Evolutionary conservation across 2,888 invertebrate genomes (phyloP).

Genomic region (Sphaerophoria rueppellii): DNA sequence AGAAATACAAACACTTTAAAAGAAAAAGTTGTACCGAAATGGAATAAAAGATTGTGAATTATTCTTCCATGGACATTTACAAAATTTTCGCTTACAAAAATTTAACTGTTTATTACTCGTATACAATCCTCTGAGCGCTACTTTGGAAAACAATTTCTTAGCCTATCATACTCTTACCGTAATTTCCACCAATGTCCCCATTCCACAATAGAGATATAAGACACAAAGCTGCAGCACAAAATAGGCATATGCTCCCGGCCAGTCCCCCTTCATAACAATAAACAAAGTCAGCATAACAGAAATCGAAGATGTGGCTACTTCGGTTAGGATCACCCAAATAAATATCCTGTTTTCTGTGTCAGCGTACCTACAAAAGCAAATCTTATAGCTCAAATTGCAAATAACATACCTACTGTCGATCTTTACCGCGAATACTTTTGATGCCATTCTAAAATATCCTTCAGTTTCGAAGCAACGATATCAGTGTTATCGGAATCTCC

Average conservation of each 20-base stretch:
- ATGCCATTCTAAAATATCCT: constrained; percentile 74
- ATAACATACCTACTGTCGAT: background rate
- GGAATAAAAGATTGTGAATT: too few species aligned
- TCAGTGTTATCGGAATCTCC: background rate
- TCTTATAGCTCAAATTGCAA: background rate
- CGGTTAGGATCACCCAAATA: constrained; percentile 62
- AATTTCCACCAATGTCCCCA: constrained; percentile 75
- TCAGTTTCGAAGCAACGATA: constrained; percentile 15
- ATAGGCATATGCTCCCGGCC: constrained; percentile 75
- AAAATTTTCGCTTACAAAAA: too few species aligned
- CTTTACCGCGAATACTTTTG: constrained; percentile 62
- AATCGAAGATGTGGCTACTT: constrained; percentile 68
- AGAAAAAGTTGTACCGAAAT: too few species aligned
- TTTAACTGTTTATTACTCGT: too few species aligned
- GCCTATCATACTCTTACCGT: constrained; percentile 66
- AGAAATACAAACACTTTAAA: too few species aligned
- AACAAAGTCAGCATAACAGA: constrained; percentile 75
- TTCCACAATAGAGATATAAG: constrained; percentile 76
- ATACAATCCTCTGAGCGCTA: too few species aligned
- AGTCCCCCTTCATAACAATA: constrained; percentile 72
- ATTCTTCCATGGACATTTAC: too few species aligned
- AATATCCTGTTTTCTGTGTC: background rate
- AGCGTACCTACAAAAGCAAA: constrained; percentile 7
- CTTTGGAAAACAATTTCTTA: too few species aligned
- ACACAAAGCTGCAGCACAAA: constrained; percentile 62